Percentiles rank a stretch among this genome's conserved stretches.
Evolutionary conservation across 2,888 invertebrate genomes (phyloP).

Genomic region (Embidobia sp.): DNA sequence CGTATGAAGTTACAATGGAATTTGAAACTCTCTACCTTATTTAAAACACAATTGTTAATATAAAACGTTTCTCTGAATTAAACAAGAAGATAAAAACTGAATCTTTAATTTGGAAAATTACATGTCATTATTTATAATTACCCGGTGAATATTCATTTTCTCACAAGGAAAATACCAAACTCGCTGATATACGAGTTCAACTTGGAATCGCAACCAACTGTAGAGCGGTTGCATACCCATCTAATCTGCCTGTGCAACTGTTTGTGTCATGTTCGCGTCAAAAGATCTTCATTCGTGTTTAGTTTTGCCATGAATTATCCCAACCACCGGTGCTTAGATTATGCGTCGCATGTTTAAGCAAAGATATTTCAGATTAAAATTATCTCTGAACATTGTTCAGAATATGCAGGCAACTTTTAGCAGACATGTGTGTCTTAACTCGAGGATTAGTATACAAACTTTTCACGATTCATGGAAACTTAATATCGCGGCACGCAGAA

Average conservation of each 20-base stretch:
- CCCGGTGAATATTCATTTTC: slow-evolving; percentile 3
- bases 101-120: neutral
- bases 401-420: slow-evolving; percentile 1
- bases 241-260: slow-evolving; percentile 6
- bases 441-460: no score
- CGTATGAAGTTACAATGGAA: no score
- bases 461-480: no score
- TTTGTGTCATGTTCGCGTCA: slow-evolving; percentile 17
- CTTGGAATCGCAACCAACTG: neutral
- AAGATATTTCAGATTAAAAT: slow-evolving; percentile 5
- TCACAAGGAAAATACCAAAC: neutral
- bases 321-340: slow-evolving; percentile 2
- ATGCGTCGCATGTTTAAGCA: neutral
- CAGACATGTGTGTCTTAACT: no score
- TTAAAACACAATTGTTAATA: no score
- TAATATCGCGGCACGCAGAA: no score
- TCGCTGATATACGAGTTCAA: neutral
- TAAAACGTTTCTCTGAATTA: no score
- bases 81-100: no score
- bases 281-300: slow-evolving; percentile 11
- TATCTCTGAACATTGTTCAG: slow-evolving; percentile 12
- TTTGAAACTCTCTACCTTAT: no score
- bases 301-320: slow-evolving; percentile 19
- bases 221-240: neutral
- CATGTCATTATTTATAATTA: neutral